phyloP scores from a whole-genome alignment of 2,113 vertebrate genomes.

The Agelaius tricolor region DNA sequence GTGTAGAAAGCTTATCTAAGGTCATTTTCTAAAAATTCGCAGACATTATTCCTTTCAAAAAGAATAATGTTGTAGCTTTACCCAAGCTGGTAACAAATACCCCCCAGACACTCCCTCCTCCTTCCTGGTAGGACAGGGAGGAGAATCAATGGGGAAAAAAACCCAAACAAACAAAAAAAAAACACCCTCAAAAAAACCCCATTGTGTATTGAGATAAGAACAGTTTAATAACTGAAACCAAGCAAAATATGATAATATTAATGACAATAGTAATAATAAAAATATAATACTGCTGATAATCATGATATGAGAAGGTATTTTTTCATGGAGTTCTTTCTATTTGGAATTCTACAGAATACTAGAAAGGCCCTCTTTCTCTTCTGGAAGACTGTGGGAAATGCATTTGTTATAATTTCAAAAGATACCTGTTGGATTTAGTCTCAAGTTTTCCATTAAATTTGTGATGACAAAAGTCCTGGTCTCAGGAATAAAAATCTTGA shows the following conservation, averaged over 20 bases:
- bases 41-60: background rate
- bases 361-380: background rate
- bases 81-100: background rate
- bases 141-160: background rate
- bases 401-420: background rate
- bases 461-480: background rate
- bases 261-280: background rate
- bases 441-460: background rate
- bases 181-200: rapidly evolving
- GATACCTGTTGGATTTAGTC: background rate
- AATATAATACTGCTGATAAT: background rate
- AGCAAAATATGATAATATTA: background rate
- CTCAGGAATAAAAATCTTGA: background rate
- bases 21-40: background rate
- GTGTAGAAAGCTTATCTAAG: background rate
- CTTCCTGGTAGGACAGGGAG: background rate
- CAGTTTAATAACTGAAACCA: background rate
- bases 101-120: background rate
- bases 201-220: background rate
- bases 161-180: background rate
- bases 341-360: background rate
- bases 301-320: background rate
- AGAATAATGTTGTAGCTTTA: background rate
- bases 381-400: background rate
- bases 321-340: background rate